Evolutionary conservation across 2,797 vertebrate species (phyloP).

Genomic region (Paratrypauchen microcephalus): DNA sequence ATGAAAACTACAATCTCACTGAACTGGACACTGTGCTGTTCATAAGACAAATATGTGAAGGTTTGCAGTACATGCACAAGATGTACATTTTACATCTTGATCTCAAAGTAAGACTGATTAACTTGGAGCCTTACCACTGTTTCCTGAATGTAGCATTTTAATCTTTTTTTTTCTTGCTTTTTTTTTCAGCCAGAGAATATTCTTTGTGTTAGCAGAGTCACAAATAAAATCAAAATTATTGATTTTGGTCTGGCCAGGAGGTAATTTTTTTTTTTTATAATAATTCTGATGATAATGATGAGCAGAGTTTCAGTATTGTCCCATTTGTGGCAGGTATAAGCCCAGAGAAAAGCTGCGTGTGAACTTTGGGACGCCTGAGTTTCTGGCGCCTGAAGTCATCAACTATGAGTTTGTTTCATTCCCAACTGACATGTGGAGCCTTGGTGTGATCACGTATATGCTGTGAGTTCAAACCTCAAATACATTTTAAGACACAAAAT

Average conservation of each 20-base stretch:
- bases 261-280: conserved; percentile 64
- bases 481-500: too few species aligned
- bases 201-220: conserved; percentile 90
- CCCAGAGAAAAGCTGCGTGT: conserved; percentile 94
- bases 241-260: conserved; percentile 97
- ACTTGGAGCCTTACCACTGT: background rate
- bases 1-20: conserved; percentile 82
- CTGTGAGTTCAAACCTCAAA: conserved; percentile 81
- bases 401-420: conserved; percentile 97
- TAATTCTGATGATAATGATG: background rate
- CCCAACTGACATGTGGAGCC: conserved; percentile 98
- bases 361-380: conserved; percentile 96
- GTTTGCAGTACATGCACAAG: conserved; percentile 94
- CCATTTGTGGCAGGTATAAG: conserved; percentile 81
- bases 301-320: background rate
- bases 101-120: conserved; percentile 84
- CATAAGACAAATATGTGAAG: conserved; percentile 93
- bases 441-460: conserved; percentile 97
- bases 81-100: conserved; percentile 97
- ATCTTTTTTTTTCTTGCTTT: background rate
- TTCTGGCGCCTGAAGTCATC: conserved; percentile 95
- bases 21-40: conserved; percentile 91
- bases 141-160: background rate
- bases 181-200: conserved; percentile 94
- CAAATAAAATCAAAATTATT: conserved; percentile 97